These are phyloP conservation scores for Misgurnus mizolepis DNA, from an alignment of 2,113 vertebrate species.

Conservation along the genomic window DNA sequence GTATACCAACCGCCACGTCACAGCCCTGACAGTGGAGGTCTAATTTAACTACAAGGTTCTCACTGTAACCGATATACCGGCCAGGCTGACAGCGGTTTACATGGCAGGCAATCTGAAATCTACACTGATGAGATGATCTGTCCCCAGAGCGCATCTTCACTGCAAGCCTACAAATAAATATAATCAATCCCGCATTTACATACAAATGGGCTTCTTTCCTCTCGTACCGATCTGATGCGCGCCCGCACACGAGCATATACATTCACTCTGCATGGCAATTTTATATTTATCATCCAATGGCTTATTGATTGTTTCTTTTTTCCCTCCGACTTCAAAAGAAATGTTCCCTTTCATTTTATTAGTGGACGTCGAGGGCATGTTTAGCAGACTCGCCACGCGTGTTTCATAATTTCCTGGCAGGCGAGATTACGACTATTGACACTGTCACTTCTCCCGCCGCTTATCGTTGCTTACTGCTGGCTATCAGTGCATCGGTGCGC, in stretches of 20 bases:
- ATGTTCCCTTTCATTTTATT: constrained; percentile 75
- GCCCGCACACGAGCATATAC: constrained; percentile 66
- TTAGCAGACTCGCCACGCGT: constrained; percentile 67
- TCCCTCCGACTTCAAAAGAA: constrained; percentile 13
- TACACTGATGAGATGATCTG: not conserved
- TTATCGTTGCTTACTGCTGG: constrained; percentile 79
- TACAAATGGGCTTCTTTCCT: constrained; percentile 77
- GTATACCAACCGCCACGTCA: not conserved
- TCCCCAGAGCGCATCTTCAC: constrained; percentile 40
- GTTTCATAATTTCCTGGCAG: constrained; percentile 83
- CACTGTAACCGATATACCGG: not conserved
- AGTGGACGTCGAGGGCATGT: constrained; percentile 76
- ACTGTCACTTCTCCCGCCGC: constrained; percentile 81
- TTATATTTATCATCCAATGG: constrained; percentile 75
- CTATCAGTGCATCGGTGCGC: constrained; percentile 65
- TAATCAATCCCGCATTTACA: constrained; percentile 81
- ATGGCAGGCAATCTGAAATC: not conserved
- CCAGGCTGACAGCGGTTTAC: not conserved
- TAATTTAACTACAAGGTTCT: not conserved
- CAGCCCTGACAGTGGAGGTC: not conserved
- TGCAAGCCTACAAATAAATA: constrained; percentile 76
- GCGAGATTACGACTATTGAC: constrained; percentile 86
- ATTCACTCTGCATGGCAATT: constrained; percentile 69
- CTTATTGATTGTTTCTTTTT: constrained; percentile 77
- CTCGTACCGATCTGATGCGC: constrained; percentile 69